Base-by-base conservation (phyloP, 1,140 invertebrate genomes). In the Gryllus bimaculatus region DNA sequence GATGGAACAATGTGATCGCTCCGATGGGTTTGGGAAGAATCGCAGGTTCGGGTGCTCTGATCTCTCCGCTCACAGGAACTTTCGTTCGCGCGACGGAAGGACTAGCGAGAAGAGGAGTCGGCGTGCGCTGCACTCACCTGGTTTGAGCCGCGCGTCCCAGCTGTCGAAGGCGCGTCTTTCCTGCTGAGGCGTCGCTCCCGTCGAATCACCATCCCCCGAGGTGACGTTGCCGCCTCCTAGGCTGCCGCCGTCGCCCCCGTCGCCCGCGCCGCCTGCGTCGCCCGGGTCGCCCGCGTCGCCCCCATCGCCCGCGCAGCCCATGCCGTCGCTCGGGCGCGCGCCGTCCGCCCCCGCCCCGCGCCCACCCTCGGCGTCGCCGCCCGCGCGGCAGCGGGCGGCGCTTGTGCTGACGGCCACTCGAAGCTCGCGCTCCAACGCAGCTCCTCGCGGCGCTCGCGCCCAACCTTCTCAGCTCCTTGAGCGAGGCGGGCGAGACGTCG, bases 381-480 rank as follows among this genome's bases (percentile, higher is more conserved):
- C 48, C 1, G 73, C 78, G 8, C 77, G 54, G 13, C 79, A 48
- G 5, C 80, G 80, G 8, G 76, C 15, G 76, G 49, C 10, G 78
- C 74, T 87, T 86, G 80, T 86, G 87, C 81, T 85, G 86, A 80
- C 86, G n/a, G 84, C 85, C 88, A 87, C 78, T 88, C 87, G 79
- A n/a, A 88, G 78, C 80, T 88, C 87, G 80, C 85, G 82, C 81
- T 88, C 87, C 86, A 86, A 80, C 85, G 85, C 81, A 87, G 83
- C 78, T 88, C 85, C 82, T 87, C 84, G 66, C 86, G 86, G 21
- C 86, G 85, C 80, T 89, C 87, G 75, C 88, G 87, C 85, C 87
- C 86, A 87, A 94, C 93, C 89, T 94, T 93, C 87, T 95, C 94
- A 95, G 86, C 85, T 95, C 93, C 83, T 94, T 95, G 8, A 95